Conservation (phyloP, 2,113 vertebrate species). For the Ailurus styani region DNA sequence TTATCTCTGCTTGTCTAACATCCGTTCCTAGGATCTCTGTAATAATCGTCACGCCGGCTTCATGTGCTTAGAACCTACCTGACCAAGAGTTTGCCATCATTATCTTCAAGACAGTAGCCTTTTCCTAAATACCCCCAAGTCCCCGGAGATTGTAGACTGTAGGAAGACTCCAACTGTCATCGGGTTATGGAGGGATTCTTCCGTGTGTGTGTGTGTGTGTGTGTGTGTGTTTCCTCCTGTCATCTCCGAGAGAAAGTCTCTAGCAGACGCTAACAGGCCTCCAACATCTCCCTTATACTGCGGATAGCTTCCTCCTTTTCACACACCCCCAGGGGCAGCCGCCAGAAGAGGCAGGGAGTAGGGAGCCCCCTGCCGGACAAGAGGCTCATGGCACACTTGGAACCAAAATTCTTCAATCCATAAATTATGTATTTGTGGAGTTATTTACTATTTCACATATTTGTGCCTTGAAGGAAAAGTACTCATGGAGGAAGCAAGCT, state of each 20-base stretch:
- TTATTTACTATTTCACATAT: background rate
- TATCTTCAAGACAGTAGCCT: background rate
- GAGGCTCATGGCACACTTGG: background rate
- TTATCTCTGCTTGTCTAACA: background rate
- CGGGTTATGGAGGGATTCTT: background rate
- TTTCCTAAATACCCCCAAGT: background rate
- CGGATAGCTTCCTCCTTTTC: background rate
- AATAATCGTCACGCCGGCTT: background rate
- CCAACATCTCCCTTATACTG: background rate
- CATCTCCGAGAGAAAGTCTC: background rate
- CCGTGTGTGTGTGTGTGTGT: background rate
- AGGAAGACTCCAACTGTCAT: background rate
- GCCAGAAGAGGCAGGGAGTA: background rate
- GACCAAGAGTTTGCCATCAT: background rate
- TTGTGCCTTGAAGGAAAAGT: background rate
- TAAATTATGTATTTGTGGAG: background rate
- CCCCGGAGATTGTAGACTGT: background rate
- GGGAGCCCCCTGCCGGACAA: constrained; percentile 27
- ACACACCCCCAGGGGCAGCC: background rate
- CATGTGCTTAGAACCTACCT: background rate
- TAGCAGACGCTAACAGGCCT: background rate
- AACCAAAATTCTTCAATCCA: background rate
- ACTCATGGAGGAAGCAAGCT: background rate
- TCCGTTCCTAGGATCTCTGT: background rate
- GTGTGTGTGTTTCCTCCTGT: background rate